A percentile compares a stretch with the other conserved stretches of the same genome.
These are phyloP conservation scores for Microdon myrmicae DNA, from an alignment of 2,888 invertebrate species.

Conservation along the genomic window DNA sequence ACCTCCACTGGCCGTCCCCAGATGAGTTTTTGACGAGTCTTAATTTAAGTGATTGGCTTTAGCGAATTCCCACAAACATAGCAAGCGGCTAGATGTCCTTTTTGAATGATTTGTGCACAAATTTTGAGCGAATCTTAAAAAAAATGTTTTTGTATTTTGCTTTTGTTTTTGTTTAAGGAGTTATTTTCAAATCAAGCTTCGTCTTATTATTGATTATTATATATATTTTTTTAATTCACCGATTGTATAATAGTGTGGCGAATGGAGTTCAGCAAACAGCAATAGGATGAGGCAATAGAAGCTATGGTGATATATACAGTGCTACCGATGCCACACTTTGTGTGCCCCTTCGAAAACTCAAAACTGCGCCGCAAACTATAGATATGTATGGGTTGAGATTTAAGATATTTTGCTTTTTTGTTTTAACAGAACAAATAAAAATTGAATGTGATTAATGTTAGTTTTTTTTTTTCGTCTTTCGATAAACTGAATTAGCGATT, in stretches of 20 bases:
- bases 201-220: no score
- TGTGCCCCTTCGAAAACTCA: constrained; percentile 30
- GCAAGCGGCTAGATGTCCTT: constrained; percentile 28
- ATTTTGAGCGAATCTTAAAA: constrained; percentile 23
- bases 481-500: constrained; percentile 24
- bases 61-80: constrained; percentile 28
- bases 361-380: constrained; percentile 45
- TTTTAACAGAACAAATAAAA: constrained; percentile 29
- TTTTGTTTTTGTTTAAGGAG: constrained; percentile 15
- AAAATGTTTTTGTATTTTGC: constrained; percentile 3
- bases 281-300: constrained; percentile 43
- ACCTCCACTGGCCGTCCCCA: constrained; percentile 67
- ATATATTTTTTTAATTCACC: no score
- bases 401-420: constrained; percentile 6
- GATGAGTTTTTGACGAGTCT: constrained; percentile 29
- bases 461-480: constrained; percentile 6
- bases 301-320: constrained; percentile 47
- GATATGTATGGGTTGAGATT: constrained; percentile 29
- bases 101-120: constrained; percentile 44
- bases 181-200: no score
- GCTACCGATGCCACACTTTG: constrained; percentile 34
- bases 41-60: constrained; percentile 18
- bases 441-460: constrained; percentile 23
- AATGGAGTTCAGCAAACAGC: constrained; percentile 25
- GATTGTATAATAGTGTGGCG: constrained; percentile 44